Percentiles rank a stretch among this genome's conserved stretches.
Evolutionary conservation across 2,797 vertebrate species (phyloP).

Genomic region (Falco berigora): DNA sequence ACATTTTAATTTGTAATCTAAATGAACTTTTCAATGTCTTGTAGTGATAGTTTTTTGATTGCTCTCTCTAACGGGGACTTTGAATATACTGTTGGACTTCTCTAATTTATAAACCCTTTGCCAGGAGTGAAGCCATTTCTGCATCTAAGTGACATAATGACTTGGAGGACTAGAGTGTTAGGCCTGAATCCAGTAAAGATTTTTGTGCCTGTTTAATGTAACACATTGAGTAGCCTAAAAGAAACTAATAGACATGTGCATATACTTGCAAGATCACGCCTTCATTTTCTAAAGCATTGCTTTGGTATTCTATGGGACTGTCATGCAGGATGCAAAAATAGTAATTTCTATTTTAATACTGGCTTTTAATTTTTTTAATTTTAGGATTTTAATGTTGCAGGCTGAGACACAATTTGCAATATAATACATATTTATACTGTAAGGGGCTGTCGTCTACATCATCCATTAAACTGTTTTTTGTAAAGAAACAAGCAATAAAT

Average conservation of each 20-base stretch:
- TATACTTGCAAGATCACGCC: not conserved
- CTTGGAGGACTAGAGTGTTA: not conserved
- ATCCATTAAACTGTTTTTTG: not conserved
- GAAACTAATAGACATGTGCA: not conserved
- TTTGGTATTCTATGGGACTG: not conserved
- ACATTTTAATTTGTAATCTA: not conserved
- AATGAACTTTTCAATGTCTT: not conserved
- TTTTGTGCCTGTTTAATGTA: not conserved
- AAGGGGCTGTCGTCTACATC: not conserved
- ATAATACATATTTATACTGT: not conserved
- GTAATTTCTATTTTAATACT: not conserved
- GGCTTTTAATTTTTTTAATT: not conserved
- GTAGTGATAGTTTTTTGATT: not conserved
- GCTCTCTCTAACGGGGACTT: not conserved
- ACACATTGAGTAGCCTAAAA: not conserved
- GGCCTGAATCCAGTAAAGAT: not conserved
- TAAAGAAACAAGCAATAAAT: conserved; percentile 13
- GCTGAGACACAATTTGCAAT: not conserved
- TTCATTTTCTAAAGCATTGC: not conserved
- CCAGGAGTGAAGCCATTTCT: not conserved
- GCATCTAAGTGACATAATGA: not conserved
- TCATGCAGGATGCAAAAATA: not conserved
- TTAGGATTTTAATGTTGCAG: not conserved
- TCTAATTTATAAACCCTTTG: not conserved
- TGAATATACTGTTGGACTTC: not conserved